These are phyloP conservation scores for Rhabdomys dilectus DNA, from an alignment of 2,113 vertebrate species.

Conservation along the genomic window DNA sequence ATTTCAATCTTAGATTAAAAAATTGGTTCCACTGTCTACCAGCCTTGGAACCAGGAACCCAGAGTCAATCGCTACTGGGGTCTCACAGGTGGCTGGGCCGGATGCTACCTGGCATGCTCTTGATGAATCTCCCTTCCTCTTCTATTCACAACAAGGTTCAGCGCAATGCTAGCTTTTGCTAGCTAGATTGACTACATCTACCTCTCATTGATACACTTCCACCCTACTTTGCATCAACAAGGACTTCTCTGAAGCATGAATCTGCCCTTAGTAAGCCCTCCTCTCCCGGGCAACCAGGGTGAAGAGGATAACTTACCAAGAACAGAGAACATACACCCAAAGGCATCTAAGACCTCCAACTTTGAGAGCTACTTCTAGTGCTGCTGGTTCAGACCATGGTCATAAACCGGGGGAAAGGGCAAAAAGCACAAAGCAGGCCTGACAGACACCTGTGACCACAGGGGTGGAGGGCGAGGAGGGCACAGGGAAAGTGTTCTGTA, in stretches of 20 bases:
- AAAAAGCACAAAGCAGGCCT: background rate
- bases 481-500: background rate
- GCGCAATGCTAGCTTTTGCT: background rate
- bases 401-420: background rate
- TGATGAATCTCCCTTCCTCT: background rate
- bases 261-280: constrained; percentile 30
- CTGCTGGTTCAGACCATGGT: background rate
- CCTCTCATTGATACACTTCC: background rate
- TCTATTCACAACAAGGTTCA: background rate
- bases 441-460: background rate
- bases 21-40: background rate
- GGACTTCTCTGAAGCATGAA: constrained; percentile 1
- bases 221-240: background rate
- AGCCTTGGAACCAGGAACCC: background rate
- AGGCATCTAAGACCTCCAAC: constrained; percentile 9
- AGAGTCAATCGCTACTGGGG: background rate
- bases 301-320: background rate
- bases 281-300: constrained; percentile 8
- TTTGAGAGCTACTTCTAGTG: background rate
- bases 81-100: background rate
- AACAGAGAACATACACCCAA: background rate
- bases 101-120: background rate
- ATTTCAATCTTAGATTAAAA: background rate
- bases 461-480: background rate
- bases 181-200: background rate